Conservation (phyloP, 2,888 invertebrate genomes). For the Orthosia gracilis region DNA sequence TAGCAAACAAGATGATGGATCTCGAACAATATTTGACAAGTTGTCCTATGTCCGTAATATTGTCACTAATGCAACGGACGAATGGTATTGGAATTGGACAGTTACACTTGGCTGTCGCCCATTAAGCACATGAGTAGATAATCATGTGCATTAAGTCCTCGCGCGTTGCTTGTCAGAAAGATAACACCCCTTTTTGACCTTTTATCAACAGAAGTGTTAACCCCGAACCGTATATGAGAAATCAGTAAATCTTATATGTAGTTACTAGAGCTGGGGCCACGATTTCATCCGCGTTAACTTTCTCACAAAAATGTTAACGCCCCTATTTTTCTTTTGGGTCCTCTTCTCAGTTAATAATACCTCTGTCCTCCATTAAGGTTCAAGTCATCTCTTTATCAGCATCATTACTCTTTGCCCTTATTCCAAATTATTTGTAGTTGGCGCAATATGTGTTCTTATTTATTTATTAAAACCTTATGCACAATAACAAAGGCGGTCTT, state of each 20-base stretch:
- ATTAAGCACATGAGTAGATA: no score
- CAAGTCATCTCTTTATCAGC: background rate
- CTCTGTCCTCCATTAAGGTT: background rate
- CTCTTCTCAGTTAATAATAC: background rate
- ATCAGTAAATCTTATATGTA: background rate
- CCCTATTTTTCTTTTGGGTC: background rate
- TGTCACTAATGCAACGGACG: conserved; percentile 7
- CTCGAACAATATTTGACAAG: background rate
- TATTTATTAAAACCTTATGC: no score
- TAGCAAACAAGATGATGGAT: background rate
- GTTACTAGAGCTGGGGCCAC: background rate
- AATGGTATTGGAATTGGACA: conserved; percentile 16
- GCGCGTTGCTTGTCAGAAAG: conserved; percentile 31
- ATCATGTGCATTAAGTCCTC: no score
- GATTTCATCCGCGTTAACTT: background rate
- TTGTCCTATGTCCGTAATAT: background rate
- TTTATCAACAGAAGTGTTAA: conserved; percentile 23
- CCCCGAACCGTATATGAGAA: background rate
- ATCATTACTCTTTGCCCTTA: background rate
- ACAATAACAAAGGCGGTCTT: no score
- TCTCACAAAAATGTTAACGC: background rate
- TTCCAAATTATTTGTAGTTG: no score
- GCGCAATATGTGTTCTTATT: no score
- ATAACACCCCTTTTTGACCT: conserved; percentile 39
- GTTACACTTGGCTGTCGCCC: conserved; percentile 40